These are phyloP conservation scores for Chelmon rostratus DNA, from an alignment of 2,797 vertebrate species.

Conservation along the genomic window DNA sequence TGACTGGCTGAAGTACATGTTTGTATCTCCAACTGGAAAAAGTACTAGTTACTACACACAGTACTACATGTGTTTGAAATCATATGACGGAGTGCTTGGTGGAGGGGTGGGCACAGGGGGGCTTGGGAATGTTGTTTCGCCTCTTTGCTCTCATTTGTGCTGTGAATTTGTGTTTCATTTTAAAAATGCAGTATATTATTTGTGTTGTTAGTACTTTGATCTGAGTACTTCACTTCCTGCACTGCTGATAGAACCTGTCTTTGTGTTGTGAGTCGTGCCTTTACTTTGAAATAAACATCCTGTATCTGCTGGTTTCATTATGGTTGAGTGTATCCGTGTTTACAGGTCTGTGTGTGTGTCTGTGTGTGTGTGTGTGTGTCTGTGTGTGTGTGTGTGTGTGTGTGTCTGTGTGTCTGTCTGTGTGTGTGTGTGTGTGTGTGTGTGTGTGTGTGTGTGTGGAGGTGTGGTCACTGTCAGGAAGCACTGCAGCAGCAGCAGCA, in stretches of 20 bases:
- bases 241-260: neutral
- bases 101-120: too few relatives aligned
- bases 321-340: neutral
- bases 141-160: too few relatives aligned
- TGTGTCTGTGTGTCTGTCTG: slow-evolving; percentile 10
- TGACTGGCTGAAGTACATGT: too few relatives aligned
- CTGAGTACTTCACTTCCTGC: too few relatives aligned
- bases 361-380: slow-evolving; percentile 12
- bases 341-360: slow-evolving; percentile 11
- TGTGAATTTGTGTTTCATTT: too few relatives aligned
- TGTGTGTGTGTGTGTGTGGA: slow-evolving; percentile 8
- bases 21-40: too few relatives aligned
- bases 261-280: neutral
- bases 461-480: slow-evolving; percentile 59
- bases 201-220: too few relatives aligned
- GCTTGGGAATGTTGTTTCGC: too few relatives aligned
- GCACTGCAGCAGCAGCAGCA: slow-evolving; percentile 57
- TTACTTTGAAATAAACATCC: slow-evolving; percentile 62
- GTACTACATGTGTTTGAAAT: too few relatives aligned
- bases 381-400: slow-evolving; percentile 8
- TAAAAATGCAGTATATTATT: too few relatives aligned
- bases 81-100: too few relatives aligned
- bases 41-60: too few relatives aligned
- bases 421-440: slow-evolving; percentile 10
- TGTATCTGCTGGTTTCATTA: neutral